A percentile compares a stretch with the other conserved stretches of the same genome.
Evolutionary conservation across 2,113 vertebrate species (phyloP).

Genomic region (Rhinolophus sinicus): DNA sequence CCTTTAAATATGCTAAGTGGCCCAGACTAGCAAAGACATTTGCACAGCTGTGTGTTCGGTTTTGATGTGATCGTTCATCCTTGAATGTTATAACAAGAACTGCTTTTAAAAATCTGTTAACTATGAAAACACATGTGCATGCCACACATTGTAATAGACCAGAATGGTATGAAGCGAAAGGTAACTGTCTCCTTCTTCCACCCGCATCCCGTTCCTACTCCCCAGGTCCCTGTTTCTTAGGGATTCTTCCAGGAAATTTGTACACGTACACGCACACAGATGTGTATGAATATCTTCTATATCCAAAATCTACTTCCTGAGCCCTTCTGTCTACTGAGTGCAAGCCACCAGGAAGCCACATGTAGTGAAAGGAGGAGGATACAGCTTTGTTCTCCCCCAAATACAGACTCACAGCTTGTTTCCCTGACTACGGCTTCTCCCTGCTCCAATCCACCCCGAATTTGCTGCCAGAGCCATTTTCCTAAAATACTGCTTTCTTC

Average conservation of each 20-base stretch:
- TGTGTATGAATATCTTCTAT: neutral
- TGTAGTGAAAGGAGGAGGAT: neutral
- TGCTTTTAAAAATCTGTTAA: conserved; percentile 60
- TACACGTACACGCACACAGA: neutral
- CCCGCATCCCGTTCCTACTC: neutral
- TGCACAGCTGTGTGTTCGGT: conserved; percentile 15
- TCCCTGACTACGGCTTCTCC: neutral
- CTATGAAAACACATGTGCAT: neutral
- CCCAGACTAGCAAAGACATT: conserved; percentile 10
- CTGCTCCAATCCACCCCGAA: neutral
- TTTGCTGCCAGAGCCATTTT: neutral
- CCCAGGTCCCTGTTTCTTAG: neutral
- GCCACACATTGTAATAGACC: neutral
- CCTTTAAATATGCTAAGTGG: conserved; percentile 19
- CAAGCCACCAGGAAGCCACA: conserved; percentile 34
- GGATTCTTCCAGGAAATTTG: conserved; percentile 11
- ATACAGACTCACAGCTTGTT: neutral
- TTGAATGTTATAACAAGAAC: conserved; percentile 52
- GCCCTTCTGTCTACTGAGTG: neutral
- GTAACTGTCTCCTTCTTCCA: neutral
- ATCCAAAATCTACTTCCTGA: neutral
- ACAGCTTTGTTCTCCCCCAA: neutral
- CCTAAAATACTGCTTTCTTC: conserved; percentile 47
- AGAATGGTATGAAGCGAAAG: neutral
- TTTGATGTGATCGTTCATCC: conserved; percentile 32